phyloP scores from a whole-genome alignment of 1,140 invertebrate species.

The Hydropsyche tenuis region DNA sequence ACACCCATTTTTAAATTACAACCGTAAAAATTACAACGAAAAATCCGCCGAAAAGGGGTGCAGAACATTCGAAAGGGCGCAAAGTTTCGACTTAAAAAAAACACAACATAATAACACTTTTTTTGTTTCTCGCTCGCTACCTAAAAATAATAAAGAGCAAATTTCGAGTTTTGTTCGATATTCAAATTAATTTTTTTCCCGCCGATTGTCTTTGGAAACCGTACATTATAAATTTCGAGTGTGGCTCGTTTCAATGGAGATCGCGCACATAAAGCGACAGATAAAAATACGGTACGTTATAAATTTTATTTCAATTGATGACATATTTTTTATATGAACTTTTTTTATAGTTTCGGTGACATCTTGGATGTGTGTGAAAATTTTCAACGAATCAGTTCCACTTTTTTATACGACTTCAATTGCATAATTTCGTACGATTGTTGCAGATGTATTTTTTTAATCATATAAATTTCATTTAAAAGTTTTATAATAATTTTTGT shows the following conservation, averaged over 20 bases:
- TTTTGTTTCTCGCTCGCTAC: slow-evolving; percentile 50
- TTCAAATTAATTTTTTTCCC: slow-evolving; percentile 49
- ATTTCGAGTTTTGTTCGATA: slow-evolving; percentile 48
- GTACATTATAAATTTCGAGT: slow-evolving; percentile 36
- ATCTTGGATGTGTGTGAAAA: too few species aligned
- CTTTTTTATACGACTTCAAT: too few species aligned
- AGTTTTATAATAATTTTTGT: too few species aligned
- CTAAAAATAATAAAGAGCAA: slow-evolving; percentile 50
- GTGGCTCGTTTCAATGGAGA: slow-evolving; percentile 39
- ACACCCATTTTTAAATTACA: not conserved
- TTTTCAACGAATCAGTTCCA: too few species aligned
- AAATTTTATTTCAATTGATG: slow-evolving; percentile 49
- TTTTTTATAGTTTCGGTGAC: too few species aligned
- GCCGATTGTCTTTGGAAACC: slow-evolving; percentile 44
- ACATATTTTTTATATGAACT: slow-evolving; percentile 39
- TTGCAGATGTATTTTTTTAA: too few species aligned
- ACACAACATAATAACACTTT: slow-evolving; percentile 21
- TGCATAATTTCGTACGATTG: too few species aligned
- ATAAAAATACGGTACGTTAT: slow-evolving; percentile 42
- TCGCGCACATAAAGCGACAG: slow-evolving; percentile 35
- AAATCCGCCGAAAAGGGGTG: not conserved
- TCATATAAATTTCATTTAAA: too few species aligned
- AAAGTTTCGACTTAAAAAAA: slow-evolving; percentile 22
- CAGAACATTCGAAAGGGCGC: slow-evolving; percentile 38
- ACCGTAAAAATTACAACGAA: too few species aligned